Evolutionary conservation across 2,113 vertebrate species (phyloP).

Genomic region (Oceanodroma tethys): DNA sequence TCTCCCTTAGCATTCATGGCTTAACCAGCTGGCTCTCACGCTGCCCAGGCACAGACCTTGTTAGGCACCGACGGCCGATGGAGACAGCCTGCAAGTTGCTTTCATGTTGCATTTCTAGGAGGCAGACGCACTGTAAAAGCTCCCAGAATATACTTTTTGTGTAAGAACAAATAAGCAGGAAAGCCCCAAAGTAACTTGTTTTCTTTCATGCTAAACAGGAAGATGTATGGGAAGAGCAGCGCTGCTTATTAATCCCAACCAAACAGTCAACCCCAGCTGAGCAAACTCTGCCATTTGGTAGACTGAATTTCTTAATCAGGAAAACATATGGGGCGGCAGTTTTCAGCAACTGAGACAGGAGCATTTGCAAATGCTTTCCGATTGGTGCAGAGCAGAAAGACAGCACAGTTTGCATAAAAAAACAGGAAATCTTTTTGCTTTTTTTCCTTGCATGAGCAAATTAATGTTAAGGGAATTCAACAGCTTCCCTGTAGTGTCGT

Average conservation of each 20-base stretch:
- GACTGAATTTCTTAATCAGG: slow-evolving; percentile 57
- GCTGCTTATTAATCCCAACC: slow-evolving; percentile 53
- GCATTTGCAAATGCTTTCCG: slow-evolving; percentile 39
- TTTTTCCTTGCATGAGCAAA: slow-evolving; percentile 12
- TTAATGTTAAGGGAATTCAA: slow-evolving; percentile 28
- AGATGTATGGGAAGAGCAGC: slow-evolving; percentile 46
- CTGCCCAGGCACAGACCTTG: background rate
- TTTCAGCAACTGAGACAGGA: background rate
- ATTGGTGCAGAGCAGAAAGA: slow-evolving; percentile 14
- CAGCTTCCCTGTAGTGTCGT: background rate
- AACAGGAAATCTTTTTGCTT: background rate
- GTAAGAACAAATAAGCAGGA: slow-evolving; percentile 45
- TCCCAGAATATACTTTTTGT: slow-evolving; percentile 7
- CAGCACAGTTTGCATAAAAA: slow-evolving; percentile 7
- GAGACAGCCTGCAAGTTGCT: background rate
- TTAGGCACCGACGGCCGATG: background rate
- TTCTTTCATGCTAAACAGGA: slow-evolving; percentile 47
- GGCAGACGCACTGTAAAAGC: background rate
- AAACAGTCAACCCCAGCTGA: slow-evolving; percentile 60
- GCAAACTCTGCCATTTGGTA: slow-evolving; percentile 63
- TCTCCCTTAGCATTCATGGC: background rate
- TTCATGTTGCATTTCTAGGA: background rate
- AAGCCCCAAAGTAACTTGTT: slow-evolving; percentile 31
- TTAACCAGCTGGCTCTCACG: background rate
- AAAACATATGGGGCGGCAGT: slow-evolving; percentile 61